These are phyloP conservation scores for Leptinotarsa lineolata DNA, from an alignment of 1,140 invertebrate species.

Conservation along the genomic window DNA sequence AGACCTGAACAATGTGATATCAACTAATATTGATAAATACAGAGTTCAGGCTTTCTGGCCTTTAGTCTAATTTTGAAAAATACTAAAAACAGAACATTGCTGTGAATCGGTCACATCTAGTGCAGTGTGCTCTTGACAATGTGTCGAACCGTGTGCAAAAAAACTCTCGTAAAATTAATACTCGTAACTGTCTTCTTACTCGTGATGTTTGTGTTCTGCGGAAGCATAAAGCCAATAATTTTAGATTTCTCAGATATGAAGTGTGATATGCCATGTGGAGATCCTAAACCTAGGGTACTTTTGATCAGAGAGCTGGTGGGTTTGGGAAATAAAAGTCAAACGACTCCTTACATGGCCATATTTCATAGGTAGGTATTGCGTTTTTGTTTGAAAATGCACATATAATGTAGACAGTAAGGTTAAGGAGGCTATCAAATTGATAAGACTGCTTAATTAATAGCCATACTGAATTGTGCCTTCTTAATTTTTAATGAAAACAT, in stretches of 20 bases:
- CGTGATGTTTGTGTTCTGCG: not conserved
- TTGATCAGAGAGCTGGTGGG: not conserved
- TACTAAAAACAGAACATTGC: not conserved
- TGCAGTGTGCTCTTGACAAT: not conserved
- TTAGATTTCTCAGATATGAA: constrained; percentile 3
- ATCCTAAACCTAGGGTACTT: not conserved
- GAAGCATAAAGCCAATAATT: not conserved
- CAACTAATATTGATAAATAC: too few species aligned
- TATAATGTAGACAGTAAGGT: too few species aligned
- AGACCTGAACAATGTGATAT: too few species aligned
- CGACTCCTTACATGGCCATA: constrained; percentile 14
- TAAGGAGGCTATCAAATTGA: too few species aligned
- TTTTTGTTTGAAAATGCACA: not conserved
- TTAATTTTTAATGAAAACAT: too few species aligned
- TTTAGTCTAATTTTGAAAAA: constrained; percentile 1
- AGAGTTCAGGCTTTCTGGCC: not conserved
- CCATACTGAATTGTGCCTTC: too few species aligned
- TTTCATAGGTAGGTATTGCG: not conserved
- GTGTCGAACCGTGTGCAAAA: not conserved
- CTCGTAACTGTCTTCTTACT: not conserved
- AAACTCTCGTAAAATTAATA: not conserved
- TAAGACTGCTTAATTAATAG: too few species aligned
- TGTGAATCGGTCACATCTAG: not conserved
- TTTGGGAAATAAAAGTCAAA: not conserved
- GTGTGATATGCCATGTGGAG: not conserved